A percentile compares a stretch with the other conserved stretches of the same genome.
Conservation (phyloP, 2,888 invertebrate genomes). For the Yponomeuta cagnagella region DNA sequence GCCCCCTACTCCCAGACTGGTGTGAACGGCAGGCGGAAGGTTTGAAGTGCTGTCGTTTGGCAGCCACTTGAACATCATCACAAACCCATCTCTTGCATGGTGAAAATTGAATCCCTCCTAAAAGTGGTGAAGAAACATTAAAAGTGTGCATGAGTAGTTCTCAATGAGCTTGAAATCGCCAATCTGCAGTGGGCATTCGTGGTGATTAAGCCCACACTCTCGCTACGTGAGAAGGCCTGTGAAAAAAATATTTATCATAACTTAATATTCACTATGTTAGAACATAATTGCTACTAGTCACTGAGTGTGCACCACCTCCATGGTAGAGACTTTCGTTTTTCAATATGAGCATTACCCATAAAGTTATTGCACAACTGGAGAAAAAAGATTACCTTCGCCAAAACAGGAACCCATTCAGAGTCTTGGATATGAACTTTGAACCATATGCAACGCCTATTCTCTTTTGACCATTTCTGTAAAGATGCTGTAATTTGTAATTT, state of each 20-base stretch:
- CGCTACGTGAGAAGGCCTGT: no score
- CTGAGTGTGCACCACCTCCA: not conserved
- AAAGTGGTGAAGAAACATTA: conserved; percentile 16
- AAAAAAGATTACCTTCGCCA: conserved; percentile 75
- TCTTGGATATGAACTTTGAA: conserved; percentile 84
- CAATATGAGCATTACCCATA: no score
- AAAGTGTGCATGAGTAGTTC: not conserved
- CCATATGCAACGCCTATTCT: conserved; percentile 85
- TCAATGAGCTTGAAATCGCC: not conserved
- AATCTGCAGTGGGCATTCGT: no score
- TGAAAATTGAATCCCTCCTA: conserved; percentile 91
- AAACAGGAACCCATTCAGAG: conserved; percentile 83
- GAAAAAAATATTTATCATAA: no score
- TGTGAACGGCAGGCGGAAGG: conserved; percentile 88
- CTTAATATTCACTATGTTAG: not conserved
- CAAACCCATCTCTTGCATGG: conserved; percentile 86
- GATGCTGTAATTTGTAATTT: conserved; percentile 73
- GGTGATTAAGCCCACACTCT: no score
- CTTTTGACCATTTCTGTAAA: conserved; percentile 78
- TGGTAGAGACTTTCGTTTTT: no score
- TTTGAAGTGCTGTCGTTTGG: conserved; percentile 76
- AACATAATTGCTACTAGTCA: not conserved
- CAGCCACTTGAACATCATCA: conserved; percentile 90
- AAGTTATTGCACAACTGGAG: not conserved
- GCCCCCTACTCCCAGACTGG: conserved; percentile 87